Base-by-base conservation (phyloP, 2,113 vertebrate genomes). In the Caretta caretta region DNA sequence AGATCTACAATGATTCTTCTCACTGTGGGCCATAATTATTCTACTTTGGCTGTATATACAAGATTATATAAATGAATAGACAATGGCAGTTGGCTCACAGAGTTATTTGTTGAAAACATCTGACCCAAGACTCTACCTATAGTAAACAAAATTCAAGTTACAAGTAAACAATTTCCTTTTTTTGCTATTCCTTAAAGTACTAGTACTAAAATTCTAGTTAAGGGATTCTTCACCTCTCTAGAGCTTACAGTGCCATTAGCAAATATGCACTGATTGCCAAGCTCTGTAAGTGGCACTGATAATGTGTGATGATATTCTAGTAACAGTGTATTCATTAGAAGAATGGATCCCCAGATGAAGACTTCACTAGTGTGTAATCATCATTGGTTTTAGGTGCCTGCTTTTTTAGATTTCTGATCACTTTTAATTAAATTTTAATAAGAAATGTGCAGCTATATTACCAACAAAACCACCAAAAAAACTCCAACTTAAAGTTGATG, bases 11-110 rank as follows among this genome's bases (percentile, higher is more conserved):
- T n/a, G 7, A 19, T 93, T 97, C 90, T 94, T 96, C 94, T 96
- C 93, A 92, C 90, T 91, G 54, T 81, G 89, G 79, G 92, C 80
- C 81, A 85, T 96, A 97, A 96, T 96, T 97, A 93, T 93, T 97
- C 95, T 75, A 94, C 91, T 97, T 91, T 96, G 92, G 50, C 65
- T 96, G 94, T 96, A 75, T 95, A 85, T n/a, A 79, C 87, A 65
- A 42, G 0, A 49, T 75, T 75, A 49, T 94, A 91, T 96, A 95
- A 93, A 92, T 92, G 51, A 16, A 19, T 19, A 69, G 6, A 65
- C 31, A 35, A n/a, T 69, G 31, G 16, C 16, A 94, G 49, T 93
- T 51, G 57, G 22, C 87, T 1, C 6, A 80, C 72, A 72, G 22
- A 72, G 22, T 76, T 38, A 42, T 11, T 93, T 72, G 78, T 90